A percentile compares a stretch with the other conserved stretches of the same genome.
Evolutionary conservation across 2,113 vertebrate genomes (phyloP).

Genomic region (Litocranius walleri): DNA sequence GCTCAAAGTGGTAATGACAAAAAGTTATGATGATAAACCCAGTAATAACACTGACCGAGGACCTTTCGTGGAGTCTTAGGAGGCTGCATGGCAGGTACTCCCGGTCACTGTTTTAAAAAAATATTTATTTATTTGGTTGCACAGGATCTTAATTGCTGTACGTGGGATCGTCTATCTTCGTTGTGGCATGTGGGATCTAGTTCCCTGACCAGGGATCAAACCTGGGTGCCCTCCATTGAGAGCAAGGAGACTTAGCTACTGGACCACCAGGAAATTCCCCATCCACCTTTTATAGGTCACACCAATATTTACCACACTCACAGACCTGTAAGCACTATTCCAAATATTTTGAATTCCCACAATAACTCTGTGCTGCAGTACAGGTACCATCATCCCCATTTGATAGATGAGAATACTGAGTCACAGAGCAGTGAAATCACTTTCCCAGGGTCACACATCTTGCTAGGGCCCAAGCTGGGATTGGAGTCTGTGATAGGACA

Average conservation of each 20-base stretch:
- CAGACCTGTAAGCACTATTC: too few relatives aligned
- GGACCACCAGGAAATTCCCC: background rate
- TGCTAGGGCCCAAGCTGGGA: fast-evolving
- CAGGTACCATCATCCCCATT: background rate
- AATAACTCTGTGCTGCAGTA: fast-evolving
- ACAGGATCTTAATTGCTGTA: background rate
- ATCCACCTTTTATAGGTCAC: too few relatives aligned
- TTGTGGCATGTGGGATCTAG: background rate
- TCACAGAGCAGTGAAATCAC: background rate
- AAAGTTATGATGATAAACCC: background rate
- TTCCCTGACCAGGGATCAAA: background rate
- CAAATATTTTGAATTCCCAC: background rate
- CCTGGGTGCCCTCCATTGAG: background rate
- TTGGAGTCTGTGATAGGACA: background rate
- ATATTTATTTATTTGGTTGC: background rate
- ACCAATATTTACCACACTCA: too few relatives aligned
- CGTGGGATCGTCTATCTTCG: background rate
- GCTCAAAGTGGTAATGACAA: background rate
- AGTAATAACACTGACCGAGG: background rate
- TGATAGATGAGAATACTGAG: background rate
- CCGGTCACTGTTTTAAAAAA: fast-evolving
- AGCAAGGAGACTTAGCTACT: background rate
- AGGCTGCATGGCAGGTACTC: fast-evolving
- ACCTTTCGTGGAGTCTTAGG: fast-evolving
- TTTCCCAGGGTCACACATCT: background rate